Evolutionary conservation across 2,888 invertebrate genomes (phyloP), one percentile per base, ranked within the genome.

Genomic region (Thera obeliscata): DNA sequence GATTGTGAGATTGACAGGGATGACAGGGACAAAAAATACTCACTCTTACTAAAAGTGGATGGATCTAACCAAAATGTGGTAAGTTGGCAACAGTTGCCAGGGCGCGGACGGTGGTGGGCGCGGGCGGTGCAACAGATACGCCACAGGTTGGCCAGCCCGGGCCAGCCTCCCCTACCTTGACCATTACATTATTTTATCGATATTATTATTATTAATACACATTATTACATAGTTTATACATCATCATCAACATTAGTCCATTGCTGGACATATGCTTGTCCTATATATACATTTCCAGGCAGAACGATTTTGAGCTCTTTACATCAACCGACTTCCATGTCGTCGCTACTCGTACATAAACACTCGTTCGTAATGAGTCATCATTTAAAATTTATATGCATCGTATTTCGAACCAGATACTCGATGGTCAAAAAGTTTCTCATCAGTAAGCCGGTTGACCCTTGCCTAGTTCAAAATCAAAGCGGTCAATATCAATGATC

Each of bases 121-220:
- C 84, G 86, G 87, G 86, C 85, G 84, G 87, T 90, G 92, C 92
- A 93, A 92, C 92, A 93, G 92, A 91, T 91, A 91, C 89, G 92
- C 93, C 84, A 93, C 93, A 93, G 93, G 93, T 93, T 90, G 89
- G 87, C 86, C 86, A 90, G 89, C 88, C 90, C 88, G 89, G 89
- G 87, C 82, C 84, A 81, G 83, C 82, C 81, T 78, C 77, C 75
- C 80, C 79, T 72, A 76, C 66, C 79, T 76, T 79, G 77, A 67
- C 79, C 87, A 87, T 90, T 91, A 90, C 90, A 89, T 89, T 91
- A 91, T 87, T 87, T 89, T 86, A 89, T 91, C 89, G 5, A 1
- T 41, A 91, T 82, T 85, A 81, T 84, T 85, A 1, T 22, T 22
- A 22, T 22, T 22, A 22, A 22, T 22, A 22, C 22, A 22, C 22